Conservation (phyloP, 1,140 invertebrate genomes). For the Bombus consobrinus region DNA sequence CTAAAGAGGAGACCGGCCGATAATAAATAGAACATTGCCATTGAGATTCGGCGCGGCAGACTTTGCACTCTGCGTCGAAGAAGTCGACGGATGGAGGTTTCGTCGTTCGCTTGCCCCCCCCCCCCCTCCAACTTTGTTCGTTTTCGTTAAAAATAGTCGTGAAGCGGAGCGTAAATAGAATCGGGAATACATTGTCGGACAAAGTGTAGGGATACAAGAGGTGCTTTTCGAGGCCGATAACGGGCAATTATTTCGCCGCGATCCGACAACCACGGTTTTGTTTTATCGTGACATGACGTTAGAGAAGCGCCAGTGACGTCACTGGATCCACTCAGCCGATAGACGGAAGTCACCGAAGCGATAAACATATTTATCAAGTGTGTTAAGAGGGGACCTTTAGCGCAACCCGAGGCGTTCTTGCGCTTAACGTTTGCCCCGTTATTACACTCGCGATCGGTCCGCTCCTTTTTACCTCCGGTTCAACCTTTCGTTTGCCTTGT, state of each 20-base stretch:
- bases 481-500: constrained; percentile 15
- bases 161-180: constrained; percentile 29
- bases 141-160: constrained; percentile 40
- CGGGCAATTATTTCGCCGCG: constrained; percentile 62
- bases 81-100: not conserved
- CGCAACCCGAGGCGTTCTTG: constrained; percentile 62
- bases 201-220: not conserved
- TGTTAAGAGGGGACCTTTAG: constrained; percentile 67
- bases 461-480: constrained; percentile 46
- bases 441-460: constrained; percentile 44
- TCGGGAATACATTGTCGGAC: constrained; percentile 44
- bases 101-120: not conserved
- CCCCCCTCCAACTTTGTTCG: not conserved
- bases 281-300: constrained; percentile 74
- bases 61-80: not conserved
- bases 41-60: not conserved
- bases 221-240: not conserved
- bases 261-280: constrained; percentile 52
- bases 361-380: constrained; percentile 76
- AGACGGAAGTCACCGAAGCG: constrained; percentile 69
- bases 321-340: constrained; percentile 74
- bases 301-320: constrained; percentile 75
- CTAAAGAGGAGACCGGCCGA: too few relatives aligned
- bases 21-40: not conserved
- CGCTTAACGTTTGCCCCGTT: constrained; percentile 62